Conservation (phyloP, 1,140 invertebrate genomes). For the Lamellibrachia luymesi region DNA sequence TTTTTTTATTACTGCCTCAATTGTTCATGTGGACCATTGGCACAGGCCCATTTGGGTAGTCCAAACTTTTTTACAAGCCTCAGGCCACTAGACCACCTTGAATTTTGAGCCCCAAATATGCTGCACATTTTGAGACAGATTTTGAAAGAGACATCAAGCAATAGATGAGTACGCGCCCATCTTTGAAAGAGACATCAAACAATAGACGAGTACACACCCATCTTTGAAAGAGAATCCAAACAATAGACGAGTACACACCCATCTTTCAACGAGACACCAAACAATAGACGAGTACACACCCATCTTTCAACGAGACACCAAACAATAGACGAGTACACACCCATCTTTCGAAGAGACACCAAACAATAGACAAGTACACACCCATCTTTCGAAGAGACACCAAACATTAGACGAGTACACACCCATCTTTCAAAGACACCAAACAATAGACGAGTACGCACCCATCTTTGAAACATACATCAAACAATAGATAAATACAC, state of each 20-base stretch:
- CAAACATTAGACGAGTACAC: constrained; percentile 36
- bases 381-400: constrained; percentile 84
- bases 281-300: constrained; percentile 61
- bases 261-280: constrained; percentile 68
- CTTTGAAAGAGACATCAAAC: too few relatives aligned
- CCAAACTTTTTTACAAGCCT: too few relatives aligned
- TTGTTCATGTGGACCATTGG: not conserved
- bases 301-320: constrained; percentile 71
- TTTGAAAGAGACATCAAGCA: constrained; percentile 59
- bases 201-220: not conserved
- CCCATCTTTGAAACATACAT: not conserved
- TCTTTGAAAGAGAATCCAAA: too few relatives aligned
- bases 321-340: constrained; percentile 57
- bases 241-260: constrained; percentile 65
- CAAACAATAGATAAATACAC: constrained; percentile 56
- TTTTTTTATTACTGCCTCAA: not conserved
- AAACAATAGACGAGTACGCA: not conserved
- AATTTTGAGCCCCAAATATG: too few relatives aligned
- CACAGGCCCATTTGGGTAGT: too few relatives aligned
- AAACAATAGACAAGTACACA: constrained; percentile 51
- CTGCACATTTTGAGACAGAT: not conserved
- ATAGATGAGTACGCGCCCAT: too few relatives aligned
- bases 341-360: constrained; percentile 82
- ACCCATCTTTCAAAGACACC: constrained; percentile 78
- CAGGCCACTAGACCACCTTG: too few relatives aligned